phyloP scores from a whole-genome alignment of 2,113 vertebrate species.

The Callithrix jacchus region DNA sequence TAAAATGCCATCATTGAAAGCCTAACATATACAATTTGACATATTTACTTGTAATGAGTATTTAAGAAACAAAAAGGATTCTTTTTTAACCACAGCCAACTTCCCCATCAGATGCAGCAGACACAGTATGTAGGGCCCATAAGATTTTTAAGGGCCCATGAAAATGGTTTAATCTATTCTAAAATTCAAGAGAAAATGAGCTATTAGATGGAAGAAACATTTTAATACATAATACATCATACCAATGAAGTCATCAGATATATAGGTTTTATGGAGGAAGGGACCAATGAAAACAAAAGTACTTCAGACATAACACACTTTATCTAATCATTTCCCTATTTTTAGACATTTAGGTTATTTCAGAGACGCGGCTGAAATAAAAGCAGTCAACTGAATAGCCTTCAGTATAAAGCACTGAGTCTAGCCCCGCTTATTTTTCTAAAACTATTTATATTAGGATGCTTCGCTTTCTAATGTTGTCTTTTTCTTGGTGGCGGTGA shows the following conservation, averaged over 20 bases:
- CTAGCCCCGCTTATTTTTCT: background rate
- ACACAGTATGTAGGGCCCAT: accelerated
- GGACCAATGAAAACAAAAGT: background rate
- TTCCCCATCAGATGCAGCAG: background rate
- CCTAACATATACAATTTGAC: background rate
- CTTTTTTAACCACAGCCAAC: background rate
- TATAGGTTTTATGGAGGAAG: background rate
- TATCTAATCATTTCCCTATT: background rate
- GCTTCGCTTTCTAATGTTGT: background rate
- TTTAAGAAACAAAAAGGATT: background rate
- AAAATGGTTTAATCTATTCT: background rate
- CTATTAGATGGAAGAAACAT: background rate
- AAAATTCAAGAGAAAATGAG: background rate
- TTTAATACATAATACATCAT: background rate
- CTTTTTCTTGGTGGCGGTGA: background rate
- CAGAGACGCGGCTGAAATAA: background rate
- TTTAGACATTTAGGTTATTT: background rate
- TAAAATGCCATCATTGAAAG: background rate
- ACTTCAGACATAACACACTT: background rate
- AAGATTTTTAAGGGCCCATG: background rate
- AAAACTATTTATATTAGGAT: background rate
- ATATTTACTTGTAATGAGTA: background rate
- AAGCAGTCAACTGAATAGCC: background rate
- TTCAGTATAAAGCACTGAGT: background rate
- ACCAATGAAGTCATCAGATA: background rate